Base-by-base conservation (phyloP, 2,797 vertebrate species). In the Poecilia wingei region DNA sequence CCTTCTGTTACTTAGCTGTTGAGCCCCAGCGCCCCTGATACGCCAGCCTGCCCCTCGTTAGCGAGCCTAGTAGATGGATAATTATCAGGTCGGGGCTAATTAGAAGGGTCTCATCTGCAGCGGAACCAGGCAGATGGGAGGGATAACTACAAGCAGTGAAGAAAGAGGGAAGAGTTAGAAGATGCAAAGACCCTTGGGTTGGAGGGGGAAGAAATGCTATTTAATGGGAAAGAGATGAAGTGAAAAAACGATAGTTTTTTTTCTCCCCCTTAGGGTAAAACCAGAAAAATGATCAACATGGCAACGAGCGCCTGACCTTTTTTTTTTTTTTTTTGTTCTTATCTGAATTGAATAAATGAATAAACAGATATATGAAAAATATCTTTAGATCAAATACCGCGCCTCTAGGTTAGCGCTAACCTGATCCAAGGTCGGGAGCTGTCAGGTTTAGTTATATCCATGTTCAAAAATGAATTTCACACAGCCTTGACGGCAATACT, bases 71-170 rank as follows among this genome's bases (percentile, higher is more conserved):
- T 92, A 94, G 88, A 72, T 43, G 49, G 71, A 84, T 94, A 92
- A 95, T 95, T 94, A 95, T 90, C 93, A 94, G 94, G 92, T 93
- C 92, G 92, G 87, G 78, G 77, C 91, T 93, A 92, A 94, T 95
- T 91, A 93, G 84, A 76, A 14, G 83, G 89, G 88, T 88, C 93
- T 94, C 92, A 93, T 93, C 94, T 95, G 94, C 88, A 89, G 86
- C 82, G 53, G 83, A 88, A 77, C 81, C 76, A 76, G 87, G 85
- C 91, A 92, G 91, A 91, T 93, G 91, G 93, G 86, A 86, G 79
- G 69, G 80, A 86, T 73, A 87, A 76, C 75, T 84, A 75, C 68
- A 76, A 82, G 76, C 41, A 77, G 77, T 1, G 78, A 78, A 71
- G 72, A 74, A 68, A 75, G n/a, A 69, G 43, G 49, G 4, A 22